Base-by-base conservation (phyloP, 2,113 vertebrate species). In the Anser brachyrhynchus region DNA sequence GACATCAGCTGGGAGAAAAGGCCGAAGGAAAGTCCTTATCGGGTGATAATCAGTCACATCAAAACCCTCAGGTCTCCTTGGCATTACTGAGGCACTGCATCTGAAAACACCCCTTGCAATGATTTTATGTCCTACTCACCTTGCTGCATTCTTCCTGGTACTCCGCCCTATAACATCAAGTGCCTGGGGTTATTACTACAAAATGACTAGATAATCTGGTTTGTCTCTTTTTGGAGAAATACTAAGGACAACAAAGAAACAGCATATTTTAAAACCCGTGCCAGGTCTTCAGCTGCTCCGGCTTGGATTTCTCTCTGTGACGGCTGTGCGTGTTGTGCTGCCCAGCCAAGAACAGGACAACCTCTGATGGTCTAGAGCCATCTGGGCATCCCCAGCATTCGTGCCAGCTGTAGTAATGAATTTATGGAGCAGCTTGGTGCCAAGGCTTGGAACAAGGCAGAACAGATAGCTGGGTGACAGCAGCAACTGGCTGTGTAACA, bases 51-150 rank as follows among this genome's bases (percentile, higher is more conserved):
- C 44, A 29, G 4, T 6, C 11, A 6, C 22, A 55, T 11, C 43
- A 31, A 35, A 79, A 5, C 13, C 17, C 67, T 6, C 33, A 37
- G 84, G 5, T 39, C 52, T 69, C 66, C 43, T 11, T 8, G 39
- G 39, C n/a, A 12, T 26, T 5, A 35, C 1, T 55, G 84, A 57
- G 71, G 62, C 90, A 43, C 54, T 59, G 72, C 23, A 18, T 8
- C 61, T 19, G 22, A 22, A 67, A n/a, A 26, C 64, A 17, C 2
- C 7, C 3, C 23, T 8, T 0, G 0, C 12, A 1, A 64, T 0
- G 49, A 15, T 14, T 52, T 43, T 8, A 0, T 33, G 71, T 31
- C 26, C 2, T 15, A 2, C 61, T 82, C 77, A 28, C 62, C 73
- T 57, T 1, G 2, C 9, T 22, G 35, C 8, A 3, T 49, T 61